These are phyloP conservation scores for Crotalus tigris DNA, from an alignment of 2,113 vertebrate genomes.

Conservation along the genomic window DNA sequence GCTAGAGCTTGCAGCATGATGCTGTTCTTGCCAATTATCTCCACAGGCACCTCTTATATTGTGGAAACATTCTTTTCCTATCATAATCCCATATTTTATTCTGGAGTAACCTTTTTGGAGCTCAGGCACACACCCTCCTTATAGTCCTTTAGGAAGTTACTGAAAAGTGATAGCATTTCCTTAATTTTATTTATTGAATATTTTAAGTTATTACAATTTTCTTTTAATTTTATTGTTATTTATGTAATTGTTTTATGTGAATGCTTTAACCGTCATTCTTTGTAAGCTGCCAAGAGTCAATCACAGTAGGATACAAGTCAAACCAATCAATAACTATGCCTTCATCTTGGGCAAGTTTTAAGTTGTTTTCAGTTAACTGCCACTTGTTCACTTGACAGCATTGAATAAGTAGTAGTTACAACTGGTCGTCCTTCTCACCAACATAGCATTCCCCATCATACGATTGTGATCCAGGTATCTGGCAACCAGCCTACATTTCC, in stretches of 20 bases:
- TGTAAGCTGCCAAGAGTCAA: not conserved
- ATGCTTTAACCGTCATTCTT: not conserved
- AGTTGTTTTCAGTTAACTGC: not conserved
- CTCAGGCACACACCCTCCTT: not conserved
- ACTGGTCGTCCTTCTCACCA: not conserved
- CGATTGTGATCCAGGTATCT: not conserved
- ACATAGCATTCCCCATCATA: not conserved
- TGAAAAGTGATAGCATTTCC: not conserved
- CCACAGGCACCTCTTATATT: not conserved
- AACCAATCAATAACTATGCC: not conserved
- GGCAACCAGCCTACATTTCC: not conserved
- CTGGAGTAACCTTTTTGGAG: not conserved
- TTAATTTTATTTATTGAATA: not conserved
- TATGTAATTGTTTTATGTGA: not conserved
- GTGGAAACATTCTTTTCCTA: not conserved
- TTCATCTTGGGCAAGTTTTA: not conserved
- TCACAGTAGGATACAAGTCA: not conserved
- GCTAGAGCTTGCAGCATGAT: not conserved
- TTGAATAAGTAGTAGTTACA: not conserved
- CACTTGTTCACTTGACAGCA: not conserved
- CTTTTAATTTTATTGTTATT: not conserved
- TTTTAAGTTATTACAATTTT: not conserved
- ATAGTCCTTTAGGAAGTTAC: not conserved
- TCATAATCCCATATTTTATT: not conserved
- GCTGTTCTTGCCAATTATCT: not conserved